Percentiles rank a stretch among this genome's conserved stretches.
These are phyloP conservation scores for Eucidaris tribuloides DNA, from an alignment of 35 echinoderm and acorn worm species.

Conservation along the genomic window DNA sequence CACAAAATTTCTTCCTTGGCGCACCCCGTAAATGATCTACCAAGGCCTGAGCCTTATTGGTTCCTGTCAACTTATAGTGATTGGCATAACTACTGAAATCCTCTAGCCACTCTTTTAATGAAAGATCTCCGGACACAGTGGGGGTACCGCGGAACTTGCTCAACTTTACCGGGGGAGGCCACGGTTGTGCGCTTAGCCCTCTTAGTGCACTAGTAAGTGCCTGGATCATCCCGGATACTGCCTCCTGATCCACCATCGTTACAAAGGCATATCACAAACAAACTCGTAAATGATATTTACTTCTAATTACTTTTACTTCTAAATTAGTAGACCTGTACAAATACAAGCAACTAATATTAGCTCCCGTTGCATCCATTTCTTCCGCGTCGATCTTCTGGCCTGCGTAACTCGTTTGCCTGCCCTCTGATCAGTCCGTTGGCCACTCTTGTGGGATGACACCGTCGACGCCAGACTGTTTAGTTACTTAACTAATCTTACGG, in stretches of 20 bases:
- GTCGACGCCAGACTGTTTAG: no score
- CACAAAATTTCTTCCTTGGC: conserved; percentile 14
- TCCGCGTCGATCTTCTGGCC: no score
- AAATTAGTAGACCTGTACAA: no score
- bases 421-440: no score
- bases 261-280: no score
- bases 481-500: no score
- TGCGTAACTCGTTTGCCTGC: no score
- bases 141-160: conserved; percentile 6
- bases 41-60: background rate
- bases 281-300: no score
- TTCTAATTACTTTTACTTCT: no score
- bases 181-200: background rate
- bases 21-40: conserved; percentile 1
- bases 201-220: background rate
- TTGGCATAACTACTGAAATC: conserved; percentile 9
- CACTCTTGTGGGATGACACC: no score
- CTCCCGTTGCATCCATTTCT: no score
- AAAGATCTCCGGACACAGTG: background rate
- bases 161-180: conserved; percentile 15
- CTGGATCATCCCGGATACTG: background rate
- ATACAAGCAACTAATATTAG: no score
- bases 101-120: conserved; percentile 11
- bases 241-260: background rate
- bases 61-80: background rate